A percentile compares a stretch with the other conserved stretches of the same genome.
Conservation (phyloP, 2,888 invertebrate genomes). For the Drosophila cognata region DNA sequence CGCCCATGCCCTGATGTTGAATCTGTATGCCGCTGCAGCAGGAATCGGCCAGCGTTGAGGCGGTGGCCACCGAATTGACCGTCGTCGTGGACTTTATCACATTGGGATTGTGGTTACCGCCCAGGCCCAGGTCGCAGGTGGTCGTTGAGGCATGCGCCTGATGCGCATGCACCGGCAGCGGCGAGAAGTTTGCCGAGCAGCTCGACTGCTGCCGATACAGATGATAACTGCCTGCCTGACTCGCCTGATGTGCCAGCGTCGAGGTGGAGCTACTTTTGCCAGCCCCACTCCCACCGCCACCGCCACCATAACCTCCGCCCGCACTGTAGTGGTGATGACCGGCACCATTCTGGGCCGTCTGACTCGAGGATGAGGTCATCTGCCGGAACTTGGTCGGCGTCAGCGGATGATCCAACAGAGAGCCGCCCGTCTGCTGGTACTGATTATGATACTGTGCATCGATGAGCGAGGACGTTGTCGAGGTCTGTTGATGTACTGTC, state of each 20-base stretch:
- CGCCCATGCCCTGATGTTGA: conserved; percentile 82
- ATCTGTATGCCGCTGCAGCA: conserved; percentile 83
- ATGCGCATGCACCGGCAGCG: conserved; percentile 83
- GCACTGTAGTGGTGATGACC: conserved; percentile 54
- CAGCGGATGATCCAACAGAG: conserved; percentile 84
- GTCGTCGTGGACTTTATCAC: conserved; percentile 85
- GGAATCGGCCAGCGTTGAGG: conserved; percentile 83
- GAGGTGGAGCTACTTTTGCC: conserved; percentile 79
- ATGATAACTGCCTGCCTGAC: conserved; percentile 67
- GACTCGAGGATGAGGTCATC: conserved; percentile 83
- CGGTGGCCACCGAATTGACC: conserved; percentile 83
- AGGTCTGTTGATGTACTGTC: conserved; percentile 83
- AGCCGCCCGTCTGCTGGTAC: conserved; percentile 84
- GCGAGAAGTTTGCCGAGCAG: conserved; percentile 84
- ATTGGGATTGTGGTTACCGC: conserved; percentile 81
- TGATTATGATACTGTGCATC: conserved; percentile 84
- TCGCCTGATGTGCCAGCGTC: conserved; percentile 68
- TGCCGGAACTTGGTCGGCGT: conserved; percentile 84
- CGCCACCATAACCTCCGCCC: conserved; percentile 30
- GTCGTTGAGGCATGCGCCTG: conserved; percentile 85
- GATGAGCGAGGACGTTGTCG: conserved; percentile 84
- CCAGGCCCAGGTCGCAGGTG: conserved; percentile 83
- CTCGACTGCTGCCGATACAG: conserved; percentile 84
- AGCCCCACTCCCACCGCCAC: conserved; percentile 24
- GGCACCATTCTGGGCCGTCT: conserved; percentile 80